phyloP scores from a whole-genome alignment of 2,888 invertebrate genomes.

The Masnerella sp. region DNA sequence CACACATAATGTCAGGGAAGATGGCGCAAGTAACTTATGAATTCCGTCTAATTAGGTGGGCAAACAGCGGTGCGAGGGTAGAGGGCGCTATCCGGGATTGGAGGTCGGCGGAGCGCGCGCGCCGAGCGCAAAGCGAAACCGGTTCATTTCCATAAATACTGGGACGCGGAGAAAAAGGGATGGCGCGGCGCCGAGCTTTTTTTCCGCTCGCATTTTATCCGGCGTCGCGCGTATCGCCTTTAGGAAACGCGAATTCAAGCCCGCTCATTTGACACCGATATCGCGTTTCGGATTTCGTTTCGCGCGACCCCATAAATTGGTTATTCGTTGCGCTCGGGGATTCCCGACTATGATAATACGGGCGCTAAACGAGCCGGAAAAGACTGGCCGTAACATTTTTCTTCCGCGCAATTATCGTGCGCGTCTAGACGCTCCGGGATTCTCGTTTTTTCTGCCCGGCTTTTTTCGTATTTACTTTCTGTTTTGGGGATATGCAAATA shows the following conservation, averaged over 20 bases:
- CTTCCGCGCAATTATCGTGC: slow-evolving; percentile 67
- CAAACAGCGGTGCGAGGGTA: slow-evolving; percentile 64
- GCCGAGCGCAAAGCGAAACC: slow-evolving; percentile 51
- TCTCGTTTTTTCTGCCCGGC: not conserved
- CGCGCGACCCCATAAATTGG: slow-evolving; percentile 49
- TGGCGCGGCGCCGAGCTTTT: slow-evolving; percentile 7
- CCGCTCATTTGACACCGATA: slow-evolving; percentile 67
- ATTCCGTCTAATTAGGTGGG: slow-evolving; percentile 73
- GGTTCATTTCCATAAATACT: slow-evolving; percentile 60
- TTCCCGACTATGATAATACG: slow-evolving; percentile 61
- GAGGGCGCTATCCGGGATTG: slow-evolving; percentile 58
- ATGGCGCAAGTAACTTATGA: slow-evolving; percentile 69
- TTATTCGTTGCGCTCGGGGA: slow-evolving; percentile 45
- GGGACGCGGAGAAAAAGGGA: slow-evolving; percentile 41
- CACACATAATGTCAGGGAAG: slow-evolving; percentile 49
- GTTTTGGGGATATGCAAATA: slow-evolving; percentile 33
- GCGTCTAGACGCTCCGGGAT: slow-evolving; percentile 40
- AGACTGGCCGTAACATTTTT: slow-evolving; percentile 67
- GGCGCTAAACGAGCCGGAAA: slow-evolving; percentile 65
- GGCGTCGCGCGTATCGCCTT: slow-evolving; percentile 17
- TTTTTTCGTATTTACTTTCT: slow-evolving; percentile 11
- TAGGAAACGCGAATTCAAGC: slow-evolving; percentile 63
- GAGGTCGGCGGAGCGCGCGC: slow-evolving; percentile 6
- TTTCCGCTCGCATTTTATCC: slow-evolving; percentile 22
- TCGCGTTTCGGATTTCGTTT: slow-evolving; percentile 61